Evolutionary conservation across 1,140 invertebrate species (phyloP), one percentile per base, ranked within the genome.

Genomic region (Melanaphis sacchari): DNA sequence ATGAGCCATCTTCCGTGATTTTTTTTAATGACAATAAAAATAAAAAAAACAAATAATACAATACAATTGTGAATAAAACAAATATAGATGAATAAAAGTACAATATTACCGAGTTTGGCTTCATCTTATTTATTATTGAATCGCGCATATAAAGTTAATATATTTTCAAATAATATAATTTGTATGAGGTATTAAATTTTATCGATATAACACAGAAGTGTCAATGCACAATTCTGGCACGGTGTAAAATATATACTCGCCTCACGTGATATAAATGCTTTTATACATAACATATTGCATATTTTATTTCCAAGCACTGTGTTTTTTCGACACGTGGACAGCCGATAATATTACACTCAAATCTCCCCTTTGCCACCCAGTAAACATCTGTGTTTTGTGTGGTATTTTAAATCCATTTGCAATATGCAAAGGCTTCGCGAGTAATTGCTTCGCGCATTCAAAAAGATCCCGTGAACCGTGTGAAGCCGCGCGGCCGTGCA

Each of bases 381-480:
- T 38, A 54, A 54, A 89, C 87, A 89, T 40, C 93, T 46, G 66
- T 82, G 52, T 89, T 49, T 38, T 85, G 87, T 38, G 52, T 2
- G 31, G 31, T 82, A 91, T 92, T 89, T 52, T 91, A 94, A 94
- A 90, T 93, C 88, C 59, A 54, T 81, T 90, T 82, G 46, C 93
- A 36, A 82, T 93, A 89, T 49, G 93, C 88, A 93, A 89, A 87
- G 85, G 91, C 93, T 92, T 93, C 91, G 46, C 54, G 8, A 92
- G 76, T 91, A 87, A 88, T 93, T 91, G 88, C 46, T 92, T 85
- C 93, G n/a, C 54, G 76, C 24, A 52, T 76, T 85, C 59, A 41
- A 85, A 66, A 91, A 91, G 87, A 93, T 87, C 90, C n/a, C 21
- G 49, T 84, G 93, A 38, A 82, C 59, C 82, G 49, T 94, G 82